phyloP scores from a whole-genome alignment of 2,113 vertebrate species.

The Glaucomys volans region DNA sequence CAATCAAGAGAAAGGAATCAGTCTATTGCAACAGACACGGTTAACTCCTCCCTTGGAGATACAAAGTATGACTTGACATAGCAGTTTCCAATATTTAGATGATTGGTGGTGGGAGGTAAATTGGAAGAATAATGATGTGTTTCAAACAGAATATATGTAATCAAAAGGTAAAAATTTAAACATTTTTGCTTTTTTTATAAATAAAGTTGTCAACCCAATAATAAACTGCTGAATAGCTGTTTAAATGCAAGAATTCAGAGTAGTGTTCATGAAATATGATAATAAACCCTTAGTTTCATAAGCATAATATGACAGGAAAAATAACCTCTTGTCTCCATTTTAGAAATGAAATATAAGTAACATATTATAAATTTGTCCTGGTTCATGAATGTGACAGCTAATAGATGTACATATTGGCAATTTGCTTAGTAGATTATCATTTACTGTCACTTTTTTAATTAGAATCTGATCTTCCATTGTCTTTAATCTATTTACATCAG shows the following conservation, averaged over 20 bases:
- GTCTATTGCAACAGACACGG: not conserved
- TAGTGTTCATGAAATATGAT: conserved; percentile 48
- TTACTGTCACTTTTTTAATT: conserved; percentile 84
- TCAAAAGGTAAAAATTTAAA: conserved; percentile 10
- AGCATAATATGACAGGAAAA: conserved; percentile 72
- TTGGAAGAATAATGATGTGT: not conserved
- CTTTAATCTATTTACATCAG: conserved; percentile 82
- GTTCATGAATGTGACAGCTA: conserved; percentile 77
- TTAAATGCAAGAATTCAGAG: conserved; percentile 51
- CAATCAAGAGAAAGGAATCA: not conserved
- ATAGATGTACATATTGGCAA: conserved; percentile 80
- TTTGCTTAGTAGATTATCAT: conserved; percentile 82
- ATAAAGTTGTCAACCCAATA: conserved; percentile 42
- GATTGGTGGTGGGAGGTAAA: not conserved
- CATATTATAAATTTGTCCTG: conserved; percentile 70
- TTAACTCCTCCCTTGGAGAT: not conserved
- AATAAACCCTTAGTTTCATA: conserved; percentile 17
- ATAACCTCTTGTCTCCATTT: conserved; percentile 68
- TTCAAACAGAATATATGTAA: not conserved
- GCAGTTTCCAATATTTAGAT: not conserved
- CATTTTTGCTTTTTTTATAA: conserved; percentile 27
- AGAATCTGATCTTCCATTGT: conserved; percentile 82
- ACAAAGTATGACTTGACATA: not conserved
- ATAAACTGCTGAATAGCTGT: conserved; percentile 4
- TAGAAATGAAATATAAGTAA: conserved; percentile 77